Percentiles rank a stretch among this genome's conserved stretches.
Conservation (phyloP, 1,140 invertebrate species). For the Solenopsis invicta region DNA sequence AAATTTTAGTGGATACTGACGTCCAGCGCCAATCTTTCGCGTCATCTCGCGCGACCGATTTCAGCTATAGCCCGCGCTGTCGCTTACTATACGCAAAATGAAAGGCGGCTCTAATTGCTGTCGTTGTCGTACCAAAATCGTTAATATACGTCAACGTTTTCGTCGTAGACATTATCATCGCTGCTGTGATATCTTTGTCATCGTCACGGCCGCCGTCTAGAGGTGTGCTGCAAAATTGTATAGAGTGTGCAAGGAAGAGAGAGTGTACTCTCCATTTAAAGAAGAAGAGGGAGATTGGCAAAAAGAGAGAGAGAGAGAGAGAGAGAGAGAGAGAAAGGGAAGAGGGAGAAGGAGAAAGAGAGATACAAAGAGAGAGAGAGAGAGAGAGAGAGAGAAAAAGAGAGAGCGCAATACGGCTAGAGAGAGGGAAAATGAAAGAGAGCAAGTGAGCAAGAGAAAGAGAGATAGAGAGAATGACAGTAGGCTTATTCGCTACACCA, state of each 20-base stretch:
- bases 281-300: constrained; percentile 30
- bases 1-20: neutral
- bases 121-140: neutral
- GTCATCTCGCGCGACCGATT: constrained; percentile 5
- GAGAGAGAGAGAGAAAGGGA: neutral
- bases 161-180: constrained; percentile 25
- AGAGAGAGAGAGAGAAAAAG: constrained; percentile 27
- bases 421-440: constrained; percentile 33
- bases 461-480: constrained; percentile 69
- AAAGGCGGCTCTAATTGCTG: constrained; percentile 86
- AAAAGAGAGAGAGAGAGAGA: constrained; percentile 5
- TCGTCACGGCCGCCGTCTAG: neutral
- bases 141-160: constrained; percentile 12
- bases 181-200: neutral
- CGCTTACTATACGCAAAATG: constrained; percentile 86
- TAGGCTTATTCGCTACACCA: constrained; percentile 61
- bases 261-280: constrained; percentile 33
- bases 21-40: neutral
- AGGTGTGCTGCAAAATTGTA: constrained; percentile 43
- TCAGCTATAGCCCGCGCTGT: constrained; percentile 77
- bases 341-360: constrained; percentile 38
- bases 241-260: constrained; percentile 17
- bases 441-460: constrained; percentile 57
- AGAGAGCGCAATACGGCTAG: neutral
- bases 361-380: constrained; percentile 53